Evolutionary conservation across 2,113 vertebrate genomes (phyloP).

Genomic region (Todiramphus chloris): DNA sequence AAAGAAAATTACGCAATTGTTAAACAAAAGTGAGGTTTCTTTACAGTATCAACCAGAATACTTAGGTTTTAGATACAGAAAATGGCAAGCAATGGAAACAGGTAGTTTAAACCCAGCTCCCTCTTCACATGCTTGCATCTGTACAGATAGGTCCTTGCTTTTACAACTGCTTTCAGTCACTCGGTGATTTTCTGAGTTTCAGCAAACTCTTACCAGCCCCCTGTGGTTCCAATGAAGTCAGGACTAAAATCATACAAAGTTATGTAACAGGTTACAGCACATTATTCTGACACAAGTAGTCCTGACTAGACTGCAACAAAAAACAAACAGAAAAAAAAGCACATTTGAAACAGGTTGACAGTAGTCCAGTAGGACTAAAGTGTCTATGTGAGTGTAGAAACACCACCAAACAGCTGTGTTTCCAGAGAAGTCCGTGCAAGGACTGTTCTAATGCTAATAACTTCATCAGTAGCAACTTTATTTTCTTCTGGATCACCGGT

Average conservation of each 20-base stretch:
- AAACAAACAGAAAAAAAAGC: neutral
- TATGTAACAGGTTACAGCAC: neutral
- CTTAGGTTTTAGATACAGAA: neutral
- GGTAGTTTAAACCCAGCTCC: neutral
- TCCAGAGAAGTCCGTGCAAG: neutral
- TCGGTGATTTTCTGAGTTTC: neutral
- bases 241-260: neutral
- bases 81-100: neutral
- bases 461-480: neutral
- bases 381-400: neutral
- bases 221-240: neutral
- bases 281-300: neutral
- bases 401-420: neutral
- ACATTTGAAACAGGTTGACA: neutral
- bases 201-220: neutral
- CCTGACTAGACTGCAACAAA: neutral
- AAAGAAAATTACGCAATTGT: neutral
- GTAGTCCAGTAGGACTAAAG: neutral
- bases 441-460: neutral
- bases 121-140: neutral
- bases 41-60: neutral
- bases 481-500: neutral
- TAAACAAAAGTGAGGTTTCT: neutral
- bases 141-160: neutral
- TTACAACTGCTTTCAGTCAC: neutral